phyloP scores from a whole-genome alignment of 2,113 vertebrate genomes.

The Zosterops japonicus region DNA sequence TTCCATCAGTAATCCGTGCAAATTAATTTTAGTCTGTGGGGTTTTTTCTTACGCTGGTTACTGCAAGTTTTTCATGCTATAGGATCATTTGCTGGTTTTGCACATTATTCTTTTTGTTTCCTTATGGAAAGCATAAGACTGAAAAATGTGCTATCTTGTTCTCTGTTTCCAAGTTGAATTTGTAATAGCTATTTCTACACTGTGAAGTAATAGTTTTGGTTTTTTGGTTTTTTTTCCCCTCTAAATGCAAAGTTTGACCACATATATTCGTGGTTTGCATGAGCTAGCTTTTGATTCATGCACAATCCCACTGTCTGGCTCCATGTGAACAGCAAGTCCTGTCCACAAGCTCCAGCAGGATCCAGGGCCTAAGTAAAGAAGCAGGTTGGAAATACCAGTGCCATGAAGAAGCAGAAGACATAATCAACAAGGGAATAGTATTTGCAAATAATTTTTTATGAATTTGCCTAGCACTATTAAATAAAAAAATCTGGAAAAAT shows the following conservation, averaged over 20 bases:
- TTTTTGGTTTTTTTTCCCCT: neutral
- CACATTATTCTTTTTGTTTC: slow-evolving; percentile 29
- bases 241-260: neutral
- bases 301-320: neutral
- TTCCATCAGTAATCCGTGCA: slow-evolving; percentile 1
- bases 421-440: neutral
- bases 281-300: neutral
- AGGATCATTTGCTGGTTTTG: neutral
- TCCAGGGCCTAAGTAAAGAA: neutral
- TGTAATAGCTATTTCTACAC: neutral
- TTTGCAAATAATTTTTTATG: slow-evolving; percentile 35
- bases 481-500: slow-evolving; percentile 52
- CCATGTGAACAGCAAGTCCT: neutral
- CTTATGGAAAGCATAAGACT: slow-evolving; percentile 22
- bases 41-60: neutral
- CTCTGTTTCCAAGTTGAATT: slow-evolving; percentile 34
- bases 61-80: neutral
- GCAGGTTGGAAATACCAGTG: neutral
- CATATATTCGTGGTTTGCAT: neutral
- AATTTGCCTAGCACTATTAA: neutral
- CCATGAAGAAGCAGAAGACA: slow-evolving; percentile 9
- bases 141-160: slow-evolving; percentile 7
- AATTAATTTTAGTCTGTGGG: slow-evolving; percentile 25
- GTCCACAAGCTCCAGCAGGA: neutral
- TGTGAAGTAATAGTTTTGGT: neutral